Base-by-base conservation (phyloP, 2,113 vertebrate species). In the Spea multiplicata region DNA sequence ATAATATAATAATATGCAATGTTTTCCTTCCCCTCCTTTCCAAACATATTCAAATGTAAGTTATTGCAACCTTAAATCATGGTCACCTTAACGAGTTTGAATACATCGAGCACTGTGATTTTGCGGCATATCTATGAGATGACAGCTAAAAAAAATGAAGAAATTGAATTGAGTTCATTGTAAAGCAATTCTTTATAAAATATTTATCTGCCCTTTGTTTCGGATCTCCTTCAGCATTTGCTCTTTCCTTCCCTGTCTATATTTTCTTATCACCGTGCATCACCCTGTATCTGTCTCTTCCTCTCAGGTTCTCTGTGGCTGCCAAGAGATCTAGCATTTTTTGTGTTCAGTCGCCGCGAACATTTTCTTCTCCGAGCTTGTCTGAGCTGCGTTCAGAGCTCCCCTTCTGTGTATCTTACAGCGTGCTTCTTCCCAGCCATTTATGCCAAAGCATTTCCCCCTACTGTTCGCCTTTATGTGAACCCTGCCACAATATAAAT, bases 191-290 rank as follows among this genome's bases (percentile, higher is more conserved):
- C 64, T 52, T 61, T 74, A 74, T 80, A 49, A 80, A 80, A 80
- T 80, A 80, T 74, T 73, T 80, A 74, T 80, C 77, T 74, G 49
- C 64, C 65, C 70, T 67, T 74, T 80, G 71, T 80, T 71, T 74
- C 16, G 3, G 12, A 67, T 73, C 62, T 73, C 50, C 61, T 50
- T 3, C 7, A 57, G 70, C 52, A 46, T 44, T 73, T 7, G 9
- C 9, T 53, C 7, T 78, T 64, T 71, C 59, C 59, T 44, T 48
- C 68, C 44, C 3, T 80, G 55, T 8, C 71, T 50, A 7, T 73
- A 49, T 74, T 30, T 68, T 67, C 50, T 72, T 80, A 80, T 80
- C 71, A 4, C 53, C 61, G 50, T 17, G 14, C 16, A 48, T 77
- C 67, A 9, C 50, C 4, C 44, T 44, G 12, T 68, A 8, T 13